Evolutionary conservation across 2,888 invertebrate genomes (phyloP), one percentile per base, ranked within the genome.

Genomic region (Drosophila flavopinicola): DNA sequence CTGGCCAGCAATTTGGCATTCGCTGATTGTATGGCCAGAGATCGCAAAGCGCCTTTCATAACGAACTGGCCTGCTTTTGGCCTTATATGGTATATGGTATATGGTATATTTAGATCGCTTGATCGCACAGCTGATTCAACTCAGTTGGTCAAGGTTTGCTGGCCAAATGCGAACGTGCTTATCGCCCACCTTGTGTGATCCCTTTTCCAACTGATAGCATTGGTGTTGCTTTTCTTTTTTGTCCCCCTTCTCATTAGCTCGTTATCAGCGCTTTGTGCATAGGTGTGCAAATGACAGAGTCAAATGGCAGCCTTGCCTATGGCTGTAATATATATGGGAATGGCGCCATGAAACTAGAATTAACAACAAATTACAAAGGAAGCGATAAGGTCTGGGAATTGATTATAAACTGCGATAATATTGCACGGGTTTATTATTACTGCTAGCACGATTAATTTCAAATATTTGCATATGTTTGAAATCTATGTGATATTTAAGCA

Each of bases 141-240:
- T 83, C 51, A 78, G 63, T 75, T 85, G 83, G 78, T 83, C 84
- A 78, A 78, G 77, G 84, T 67, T 83, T 75, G 44, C 20, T 41
- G 42, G 41, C 27, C 37, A 53, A 45, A 59, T 35, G 48, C 27
- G 56, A 45, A 59, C 57, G 42, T 39, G 75, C 83, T 75, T 79
- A 79, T 79, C 83, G 29, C 29, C 38, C 27, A 41, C 45, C 11
- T 45, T 57, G 52, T 38, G 47, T 49, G 54, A 60, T 25, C 42
- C 58, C 59, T 60, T 53, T 60, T 67, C n/a, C 24, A 10, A 11
- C 52, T 52, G 69, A 71, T 74, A 74, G 20, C 32, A 5, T 37
- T 38, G 35, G 41, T 58, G 37, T 54, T 38, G 10, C 33, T 56
- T 9, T 23, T 30, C 25, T 52, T 35, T 25, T 6, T 10, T 23